phyloP scores from a whole-genome alignment of 1,140 invertebrate species.

The Aphelinus atriplicis region DNA sequence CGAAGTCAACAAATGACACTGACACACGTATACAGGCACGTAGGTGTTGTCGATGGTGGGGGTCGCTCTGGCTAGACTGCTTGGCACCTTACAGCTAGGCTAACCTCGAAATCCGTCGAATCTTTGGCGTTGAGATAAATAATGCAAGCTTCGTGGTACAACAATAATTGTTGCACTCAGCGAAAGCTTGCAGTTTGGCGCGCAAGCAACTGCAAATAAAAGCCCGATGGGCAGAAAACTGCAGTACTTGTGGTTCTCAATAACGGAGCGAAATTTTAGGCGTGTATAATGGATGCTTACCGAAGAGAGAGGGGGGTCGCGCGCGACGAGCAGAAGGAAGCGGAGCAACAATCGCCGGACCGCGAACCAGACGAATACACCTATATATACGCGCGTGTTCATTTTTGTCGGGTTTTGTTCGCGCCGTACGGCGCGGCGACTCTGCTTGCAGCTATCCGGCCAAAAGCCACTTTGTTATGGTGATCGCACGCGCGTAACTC shows the following conservation, averaged over 20 bases:
- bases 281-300: not conserved
- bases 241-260: too few species aligned
- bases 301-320: not conserved
- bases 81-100: too few species aligned
- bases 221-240: not conserved
- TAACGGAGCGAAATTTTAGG: too few species aligned
- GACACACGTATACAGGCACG: too few species aligned
- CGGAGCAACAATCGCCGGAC: not conserved
- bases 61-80: too few species aligned
- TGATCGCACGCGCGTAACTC: not conserved
- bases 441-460: not conserved
- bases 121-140: too few species aligned
- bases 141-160: too few species aligned
- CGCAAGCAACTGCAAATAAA: not conserved
- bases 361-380: not conserved
- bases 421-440: not conserved
- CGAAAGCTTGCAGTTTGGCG: not conserved
- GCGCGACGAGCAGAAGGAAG: too few species aligned
- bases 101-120: too few species aligned
- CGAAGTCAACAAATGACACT: too few species aligned
- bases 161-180: too few species aligned
- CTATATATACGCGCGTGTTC: not conserved
- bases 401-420: slow-evolving; percentile 8
- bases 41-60: too few species aligned
- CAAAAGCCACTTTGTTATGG: slow-evolving; percentile 28